These are phyloP conservation scores for Campoplex nolae DNA, from an alignment of 2,888 invertebrate species.

Conservation along the genomic window DNA sequence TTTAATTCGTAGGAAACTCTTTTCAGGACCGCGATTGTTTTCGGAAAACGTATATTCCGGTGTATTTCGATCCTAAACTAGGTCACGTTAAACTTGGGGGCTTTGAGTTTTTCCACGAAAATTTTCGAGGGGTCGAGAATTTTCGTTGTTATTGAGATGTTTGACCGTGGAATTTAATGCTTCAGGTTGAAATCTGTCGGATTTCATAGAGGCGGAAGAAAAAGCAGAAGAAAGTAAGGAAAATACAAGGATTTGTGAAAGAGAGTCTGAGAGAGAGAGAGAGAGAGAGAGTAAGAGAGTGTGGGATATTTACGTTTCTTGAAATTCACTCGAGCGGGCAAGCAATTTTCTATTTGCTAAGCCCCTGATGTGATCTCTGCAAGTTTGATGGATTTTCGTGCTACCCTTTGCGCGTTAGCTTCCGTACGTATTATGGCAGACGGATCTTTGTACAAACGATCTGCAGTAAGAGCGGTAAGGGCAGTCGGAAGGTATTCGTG, in stretches of 20 bases:
- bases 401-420: constrained; percentile 29
- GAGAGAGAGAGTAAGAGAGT: neutral
- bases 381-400: constrained; percentile 55
- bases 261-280: neutral
- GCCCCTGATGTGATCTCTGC: constrained; percentile 30
- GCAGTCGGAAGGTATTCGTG: constrained; percentile 13
- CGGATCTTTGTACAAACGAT: constrained; percentile 59
- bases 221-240: constrained; percentile 19
- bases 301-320: constrained; percentile 45
- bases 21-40: neutral
- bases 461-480: constrained; percentile 26
- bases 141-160: constrained; percentile 7
- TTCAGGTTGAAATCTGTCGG: constrained; percentile 1
- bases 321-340: constrained; percentile 22
- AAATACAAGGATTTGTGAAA: constrained; percentile 4
- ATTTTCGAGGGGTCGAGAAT: constrained; percentile 1
- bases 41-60: neutral
- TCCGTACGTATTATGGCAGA: constrained; percentile 8
- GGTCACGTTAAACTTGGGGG: neutral
- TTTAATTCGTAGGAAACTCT: neutral
- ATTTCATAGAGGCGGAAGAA: constrained; percentile 11
- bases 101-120: neutral
- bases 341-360: constrained; percentile 49
- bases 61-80: neutral
- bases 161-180: neutral